Evolutionary conservation across 2,888 invertebrate species (phyloP).

Genomic region (Buathra laborator): DNA sequence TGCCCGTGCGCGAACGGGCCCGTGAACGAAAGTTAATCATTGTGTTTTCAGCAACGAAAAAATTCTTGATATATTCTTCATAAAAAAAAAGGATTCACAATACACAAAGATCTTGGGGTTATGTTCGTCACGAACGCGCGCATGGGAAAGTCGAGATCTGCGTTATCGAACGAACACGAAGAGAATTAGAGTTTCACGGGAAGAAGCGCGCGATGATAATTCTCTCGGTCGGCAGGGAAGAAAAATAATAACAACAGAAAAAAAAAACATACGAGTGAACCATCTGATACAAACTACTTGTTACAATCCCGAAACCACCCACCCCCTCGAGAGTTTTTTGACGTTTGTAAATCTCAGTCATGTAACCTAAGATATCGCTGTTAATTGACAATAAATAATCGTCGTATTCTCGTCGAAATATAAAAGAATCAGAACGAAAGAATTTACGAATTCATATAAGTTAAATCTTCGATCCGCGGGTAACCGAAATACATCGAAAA

Average conservation of each 20-base stretch:
- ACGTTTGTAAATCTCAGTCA: slow-evolving; percentile 13
- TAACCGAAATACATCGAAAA: slow-evolving; percentile 5
- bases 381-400: slow-evolving; percentile 30
- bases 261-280: neutral
- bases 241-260: neutral
- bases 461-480: no score
- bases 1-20: neutral
- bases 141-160: neutral
- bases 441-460: neutral
- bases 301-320: slow-evolving; percentile 27
- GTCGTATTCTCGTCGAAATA: neutral
- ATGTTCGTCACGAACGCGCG: slow-evolving; percentile 7
- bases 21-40: neutral
- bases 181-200: neutral
- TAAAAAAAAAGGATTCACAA: neutral
- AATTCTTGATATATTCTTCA: neutral
- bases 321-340: neutral
- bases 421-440: neutral
- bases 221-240: neutral
- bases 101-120: neutral
- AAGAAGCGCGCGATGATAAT: neutral
- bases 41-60: neutral
- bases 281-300: slow-evolving; percentile 4
- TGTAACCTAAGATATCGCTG: slow-evolving; percentile 33
- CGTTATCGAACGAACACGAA: neutral